Evolutionary conservation across 2,797 vertebrate genomes (phyloP).

Genomic region (Serranus cabrilla): DNA sequence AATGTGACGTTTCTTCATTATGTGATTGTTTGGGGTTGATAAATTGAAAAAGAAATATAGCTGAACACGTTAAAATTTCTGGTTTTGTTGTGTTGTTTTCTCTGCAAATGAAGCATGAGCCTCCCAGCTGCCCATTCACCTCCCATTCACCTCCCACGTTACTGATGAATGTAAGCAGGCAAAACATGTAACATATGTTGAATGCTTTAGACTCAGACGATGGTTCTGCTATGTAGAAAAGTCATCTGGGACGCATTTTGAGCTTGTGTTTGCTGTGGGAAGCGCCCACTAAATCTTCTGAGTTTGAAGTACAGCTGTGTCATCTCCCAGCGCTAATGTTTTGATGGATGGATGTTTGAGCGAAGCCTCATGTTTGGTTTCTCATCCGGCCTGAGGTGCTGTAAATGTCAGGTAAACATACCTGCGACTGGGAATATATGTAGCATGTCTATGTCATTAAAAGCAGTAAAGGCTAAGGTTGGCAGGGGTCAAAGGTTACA

Average conservation of each 20-base stretch:
- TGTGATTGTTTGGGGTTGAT: background rate
- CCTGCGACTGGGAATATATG: conserved; percentile 11
- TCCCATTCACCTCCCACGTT: background rate
- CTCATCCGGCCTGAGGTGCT: conserved; percentile 36
- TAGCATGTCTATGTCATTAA: background rate
- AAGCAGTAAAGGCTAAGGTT: background rate
- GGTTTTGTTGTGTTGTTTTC: background rate
- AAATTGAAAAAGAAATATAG: background rate
- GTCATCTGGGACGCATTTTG: conserved; percentile 66
- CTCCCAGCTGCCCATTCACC: conserved; percentile 1
- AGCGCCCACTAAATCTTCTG: too few relatives aligned
- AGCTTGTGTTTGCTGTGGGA: conserved; percentile 34
- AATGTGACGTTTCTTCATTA: background rate
- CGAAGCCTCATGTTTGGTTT: conserved; percentile 27
- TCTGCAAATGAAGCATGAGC: background rate
- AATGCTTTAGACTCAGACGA: conserved; percentile 22
- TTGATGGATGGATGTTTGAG: conserved; percentile 33
- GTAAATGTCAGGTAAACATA: conserved; percentile 21
- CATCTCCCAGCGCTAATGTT: background rate
- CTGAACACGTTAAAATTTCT: background rate
- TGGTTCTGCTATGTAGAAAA: conserved; percentile 14
- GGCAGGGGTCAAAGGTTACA: background rate
- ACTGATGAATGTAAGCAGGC: conserved; percentile 25
- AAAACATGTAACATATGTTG: conserved; percentile 45
- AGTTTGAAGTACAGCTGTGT: too few relatives aligned